Evolutionary conservation across 2,888 invertebrate genomes (phyloP).

Genomic region (Hoplodrina ambigua): DNA sequence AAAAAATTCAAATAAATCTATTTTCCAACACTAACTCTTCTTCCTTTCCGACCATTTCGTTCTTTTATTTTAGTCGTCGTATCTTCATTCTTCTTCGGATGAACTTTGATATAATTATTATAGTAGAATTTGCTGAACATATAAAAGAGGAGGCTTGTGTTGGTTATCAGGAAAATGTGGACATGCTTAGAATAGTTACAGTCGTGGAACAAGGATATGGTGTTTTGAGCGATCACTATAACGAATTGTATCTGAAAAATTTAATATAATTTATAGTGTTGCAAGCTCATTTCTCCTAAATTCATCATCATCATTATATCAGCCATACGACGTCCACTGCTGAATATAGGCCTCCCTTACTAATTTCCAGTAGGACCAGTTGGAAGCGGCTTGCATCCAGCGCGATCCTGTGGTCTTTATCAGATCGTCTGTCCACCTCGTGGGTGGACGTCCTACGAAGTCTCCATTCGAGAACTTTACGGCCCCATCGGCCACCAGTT

Average conservation of each 20-base stretch:
- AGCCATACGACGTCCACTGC: no score
- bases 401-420: no score
- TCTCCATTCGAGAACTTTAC: no score
- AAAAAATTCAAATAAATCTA: constrained; percentile 3
- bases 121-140: constrained; percentile 93
- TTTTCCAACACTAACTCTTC: constrained; percentile 47
- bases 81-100: constrained; percentile 49
- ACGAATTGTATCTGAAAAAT: constrained; percentile 92
- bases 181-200: constrained; percentile 92
- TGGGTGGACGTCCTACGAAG: no score
- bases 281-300: no score
- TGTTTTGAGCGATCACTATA: constrained; percentile 92
- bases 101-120: constrained; percentile 86
- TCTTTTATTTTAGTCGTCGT: not conserved
- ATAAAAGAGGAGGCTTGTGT: constrained; percentile 91
- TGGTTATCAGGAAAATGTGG: constrained; percentile 90
- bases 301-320: no score
- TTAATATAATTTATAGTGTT: constrained; percentile 15
- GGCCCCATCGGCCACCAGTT: no score
- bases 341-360: no score
- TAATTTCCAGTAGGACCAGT: no score
- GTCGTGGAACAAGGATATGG: constrained; percentile 87
- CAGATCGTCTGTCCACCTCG: no score
- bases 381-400: no score
- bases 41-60: not conserved